Evolutionary conservation across 2,113 vertebrate genomes (phyloP), one percentile per base, ranked within the genome.

Genomic region (Crotophaga sulcirostris): DNA sequence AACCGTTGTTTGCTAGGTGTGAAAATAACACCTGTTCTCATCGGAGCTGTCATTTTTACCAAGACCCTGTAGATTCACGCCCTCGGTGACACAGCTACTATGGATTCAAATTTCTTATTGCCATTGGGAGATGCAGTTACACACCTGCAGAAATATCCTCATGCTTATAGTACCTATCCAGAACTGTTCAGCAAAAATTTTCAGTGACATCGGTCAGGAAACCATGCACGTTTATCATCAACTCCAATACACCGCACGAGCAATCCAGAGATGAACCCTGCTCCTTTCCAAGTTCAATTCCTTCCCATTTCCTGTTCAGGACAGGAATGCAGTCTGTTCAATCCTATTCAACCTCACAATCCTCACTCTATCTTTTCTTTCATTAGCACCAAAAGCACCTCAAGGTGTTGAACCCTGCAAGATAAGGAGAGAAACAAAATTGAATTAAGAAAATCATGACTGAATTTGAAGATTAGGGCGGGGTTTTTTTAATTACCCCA

Each of bases 181-280:
- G 45, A 86, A 13, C 28, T 38, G 28, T 45, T 59, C n/a, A 80
- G 28, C 5, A 24, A 36, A 18, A 36, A 36, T 34, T 10, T 21
- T 76, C 42, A 54, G 10, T 49, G 44, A 59, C 7, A 62, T 24
- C 14, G 9, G 1, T 13, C 44, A 87, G 40, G 38, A 95, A 87
- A 52, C 6, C 0, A 2, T 3, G 31, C 21, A 40, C 2, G 0
- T 36, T 75, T 60, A 62, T 62, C 66, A 56, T 14, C 52, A 51
- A 3, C 25, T 74, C 55, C 51, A 17, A 55, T 21, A 69, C 11
- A 66, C 9, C 16, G 24, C 19, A 17, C 21, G 36, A 38, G 31
- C 25, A 69, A 24, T 3, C 59, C 1, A 79, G 51, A 95, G 13
- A 33, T 14, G 2, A 76, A 74, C 5, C 2, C 33, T 55, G 7